These are phyloP conservation scores for Saxidomus purpurata DNA, from an alignment of 1,140 invertebrate species.

Conservation along the genomic window DNA sequence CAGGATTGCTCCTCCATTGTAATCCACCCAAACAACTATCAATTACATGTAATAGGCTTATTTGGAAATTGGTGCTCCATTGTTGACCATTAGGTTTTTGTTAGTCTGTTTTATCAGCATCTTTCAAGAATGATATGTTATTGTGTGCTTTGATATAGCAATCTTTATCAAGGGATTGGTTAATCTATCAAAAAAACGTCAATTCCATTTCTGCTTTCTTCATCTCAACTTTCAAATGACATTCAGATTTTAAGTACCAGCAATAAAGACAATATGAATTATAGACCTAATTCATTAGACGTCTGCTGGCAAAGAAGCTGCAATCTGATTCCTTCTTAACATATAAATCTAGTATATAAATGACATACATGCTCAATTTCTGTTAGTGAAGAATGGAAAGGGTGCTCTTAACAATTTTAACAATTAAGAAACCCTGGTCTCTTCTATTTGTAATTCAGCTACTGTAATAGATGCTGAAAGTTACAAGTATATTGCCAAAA, in stretches of 20 bases:
- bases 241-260: not conserved
- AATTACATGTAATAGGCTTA: slow-evolving; percentile 62
- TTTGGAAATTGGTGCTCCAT: slow-evolving; percentile 52
- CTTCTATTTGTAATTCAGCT: no score
- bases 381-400: no score
- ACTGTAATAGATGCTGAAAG: no score
- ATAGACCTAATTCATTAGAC: not conserved
- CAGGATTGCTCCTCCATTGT: slow-evolving; percentile 15
- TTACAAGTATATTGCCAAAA: no score
- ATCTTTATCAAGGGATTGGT: slow-evolving; percentile 27
- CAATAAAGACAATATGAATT: not conserved
- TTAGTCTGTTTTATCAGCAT: slow-evolving; percentile 36
- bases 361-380: no score
- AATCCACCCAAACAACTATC: slow-evolving; percentile 29
- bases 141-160: slow-evolving; percentile 45
- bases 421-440: no score
- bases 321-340: no score
- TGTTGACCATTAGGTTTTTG: slow-evolving; percentile 61
- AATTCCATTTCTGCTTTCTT: not conserved
- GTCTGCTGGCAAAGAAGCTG: not conserved
- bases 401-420: no score
- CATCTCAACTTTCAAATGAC: slow-evolving; percentile 11
- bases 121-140: slow-evolving; percentile 49
- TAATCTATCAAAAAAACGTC: slow-evolving; percentile 38
- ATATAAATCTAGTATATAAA: no score